Evolutionary conservation across 2,113 vertebrate species (phyloP).

Genomic region (Pseudonaja textilis): DNA sequence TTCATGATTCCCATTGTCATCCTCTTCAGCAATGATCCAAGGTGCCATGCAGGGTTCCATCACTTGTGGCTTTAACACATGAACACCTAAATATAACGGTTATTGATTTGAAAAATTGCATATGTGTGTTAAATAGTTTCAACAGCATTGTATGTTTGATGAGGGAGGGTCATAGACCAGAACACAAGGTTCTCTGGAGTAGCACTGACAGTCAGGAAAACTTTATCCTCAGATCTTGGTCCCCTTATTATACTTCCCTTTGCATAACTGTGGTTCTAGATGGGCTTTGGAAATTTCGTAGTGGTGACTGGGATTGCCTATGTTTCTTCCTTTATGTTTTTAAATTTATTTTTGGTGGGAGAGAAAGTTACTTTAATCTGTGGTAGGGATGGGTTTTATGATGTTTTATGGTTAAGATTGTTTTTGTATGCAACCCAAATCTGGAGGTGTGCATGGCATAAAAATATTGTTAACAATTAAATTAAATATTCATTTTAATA

Average conservation of each 20-base stretch:
- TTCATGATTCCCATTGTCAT: not conserved
- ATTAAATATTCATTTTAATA: not conserved
- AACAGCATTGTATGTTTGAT: not conserved
- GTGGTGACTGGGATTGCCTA: not conserved
- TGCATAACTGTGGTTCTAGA: not conserved
- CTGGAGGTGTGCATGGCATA: not conserved
- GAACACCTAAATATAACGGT: not conserved
- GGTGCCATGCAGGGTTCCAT: not conserved
- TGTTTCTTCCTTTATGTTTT: not conserved
- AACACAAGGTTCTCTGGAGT: not conserved
- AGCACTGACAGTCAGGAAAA: not conserved
- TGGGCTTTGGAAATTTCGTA: not conserved
- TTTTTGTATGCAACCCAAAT: not conserved
- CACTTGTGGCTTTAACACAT: not conserved
- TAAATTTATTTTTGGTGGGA: not conserved
- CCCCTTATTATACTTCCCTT: not conserved
- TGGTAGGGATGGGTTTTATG: not conserved
- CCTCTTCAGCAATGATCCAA: not conserved
- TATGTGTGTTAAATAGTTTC: not conserved
- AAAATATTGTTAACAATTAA: not conserved
- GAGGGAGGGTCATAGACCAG: not conserved
- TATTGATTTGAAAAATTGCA: not conserved
- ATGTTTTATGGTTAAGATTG: not conserved
- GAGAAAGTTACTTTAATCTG: not conserved
- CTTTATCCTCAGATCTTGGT: not conserved